Conservation (phyloP, 2,888 invertebrate genomes). For the Cheilosia urbana region DNA sequence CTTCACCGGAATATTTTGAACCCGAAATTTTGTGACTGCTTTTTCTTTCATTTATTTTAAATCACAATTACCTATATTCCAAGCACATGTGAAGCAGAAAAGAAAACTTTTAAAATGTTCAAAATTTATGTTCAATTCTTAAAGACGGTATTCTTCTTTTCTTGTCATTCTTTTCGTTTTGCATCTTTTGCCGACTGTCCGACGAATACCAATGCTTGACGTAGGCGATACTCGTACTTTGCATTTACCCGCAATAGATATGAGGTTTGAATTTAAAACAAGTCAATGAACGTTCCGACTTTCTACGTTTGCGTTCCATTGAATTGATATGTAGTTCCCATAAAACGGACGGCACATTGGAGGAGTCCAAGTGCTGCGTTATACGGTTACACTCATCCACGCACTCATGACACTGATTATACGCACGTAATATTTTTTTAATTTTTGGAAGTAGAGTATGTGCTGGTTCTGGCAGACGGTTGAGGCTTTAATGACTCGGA, state of each 20-base stretch:
- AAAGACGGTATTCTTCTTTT: constrained; percentile 22
- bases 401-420: constrained; percentile 30
- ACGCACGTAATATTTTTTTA: constrained; percentile 31
- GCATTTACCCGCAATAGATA: constrained; percentile 46
- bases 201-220: constrained; percentile 63
- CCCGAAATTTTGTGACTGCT: too few relatives aligned
- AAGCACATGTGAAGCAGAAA: constrained; percentile 27
- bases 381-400: neutral
- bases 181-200: constrained; percentile 20
- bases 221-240: constrained; percentile 27
- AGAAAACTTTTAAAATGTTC: constrained; percentile 23
- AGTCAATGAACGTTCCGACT: constrained; percentile 64
- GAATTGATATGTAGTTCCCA: constrained; percentile 22
- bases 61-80: constrained; percentile 25
- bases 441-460: neutral
- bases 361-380: constrained; percentile 2
- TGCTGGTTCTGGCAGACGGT: neutral
- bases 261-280: constrained; percentile 61
- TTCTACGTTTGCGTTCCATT: constrained; percentile 37
- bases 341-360: neutral
- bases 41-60: too few relatives aligned
- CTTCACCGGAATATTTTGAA: too few relatives aligned
- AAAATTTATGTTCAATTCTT: constrained; percentile 32
- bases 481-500: constrained; percentile 11
- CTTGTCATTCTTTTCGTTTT: constrained; percentile 48